Base-by-base conservation (phyloP, 2,888 invertebrate genomes). In the Erebia aethiops region DNA sequence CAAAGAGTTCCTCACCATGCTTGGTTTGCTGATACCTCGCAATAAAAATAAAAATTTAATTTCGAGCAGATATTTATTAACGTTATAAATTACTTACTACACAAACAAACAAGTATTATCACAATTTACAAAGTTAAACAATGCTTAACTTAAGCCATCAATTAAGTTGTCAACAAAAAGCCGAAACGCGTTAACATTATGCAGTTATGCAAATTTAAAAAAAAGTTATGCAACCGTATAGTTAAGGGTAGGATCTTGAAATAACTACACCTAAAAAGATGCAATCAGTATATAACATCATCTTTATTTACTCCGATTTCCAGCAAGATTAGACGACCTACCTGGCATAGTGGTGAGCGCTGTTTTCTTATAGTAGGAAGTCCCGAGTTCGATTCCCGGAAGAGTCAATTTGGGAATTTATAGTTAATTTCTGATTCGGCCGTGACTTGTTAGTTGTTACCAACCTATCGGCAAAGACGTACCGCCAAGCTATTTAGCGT, bases 271-370 rank as follows among this genome's bases (percentile, higher is more conserved):
- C 54, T 49, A 41, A 54, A 56, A 51, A 65, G 58, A 64, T 1
- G 64, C 57, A 35, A 56, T 35, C 62, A n/a, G 11, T 62, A 52
- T 35, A 21, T 16, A 10, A n/a, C 26, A 58, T 51, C 49, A 41
- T 46, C 61, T 65, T 70, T 70, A 61, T 70, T 70, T 66, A 62
- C 54, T 54, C 14, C 46, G 46, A 70, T 66, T 56, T 56, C 26
- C 46, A 66, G 54, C 26, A 43, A 56, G 41, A 61, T 62, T 65
- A 18, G 43, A 11, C 43, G 43, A 11, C 11, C 43, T 1, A 1
- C 43, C 10, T 10, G 43, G 43, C 35, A 0, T 7, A 7, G 35
- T 35, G 35, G 35, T 35, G 4, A 26, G 26, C 26, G 26, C 26
- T 26, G 26, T 26, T 2, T 2, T 43, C 43, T 43, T 43, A 43